phyloP scores from a whole-genome alignment of 2,888 invertebrate species.

The Stictocephala bisonia region DNA sequence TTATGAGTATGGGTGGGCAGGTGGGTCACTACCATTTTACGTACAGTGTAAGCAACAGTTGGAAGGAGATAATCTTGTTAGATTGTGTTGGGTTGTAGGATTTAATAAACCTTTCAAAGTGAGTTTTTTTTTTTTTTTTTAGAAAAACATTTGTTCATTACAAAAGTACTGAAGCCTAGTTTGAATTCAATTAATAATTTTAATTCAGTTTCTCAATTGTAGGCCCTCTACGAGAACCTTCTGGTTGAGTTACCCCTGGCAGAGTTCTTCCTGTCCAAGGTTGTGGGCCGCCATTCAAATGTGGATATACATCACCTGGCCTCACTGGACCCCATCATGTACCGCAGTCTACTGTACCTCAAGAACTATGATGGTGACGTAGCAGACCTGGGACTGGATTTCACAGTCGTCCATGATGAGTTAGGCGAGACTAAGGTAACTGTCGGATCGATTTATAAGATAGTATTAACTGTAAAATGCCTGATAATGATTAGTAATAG shows the following conservation, averaged over 20 bases:
- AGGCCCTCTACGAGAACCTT: constrained; percentile 95
- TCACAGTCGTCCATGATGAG: constrained; percentile 90
- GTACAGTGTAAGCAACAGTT: too few species aligned
- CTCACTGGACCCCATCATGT: constrained; percentile 91
- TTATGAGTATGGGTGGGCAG: too few species aligned
- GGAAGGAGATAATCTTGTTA: too few species aligned
- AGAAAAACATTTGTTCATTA: not conserved
- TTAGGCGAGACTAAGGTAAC: constrained; percentile 85
- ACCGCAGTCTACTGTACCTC: constrained; percentile 88
- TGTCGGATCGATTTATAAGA: constrained; percentile 27
- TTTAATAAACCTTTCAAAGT: too few species aligned
- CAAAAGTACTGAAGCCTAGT: not conserved
- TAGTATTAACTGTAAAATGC: not conserved
- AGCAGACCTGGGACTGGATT: constrained; percentile 89
- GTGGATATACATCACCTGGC: constrained; percentile 93
- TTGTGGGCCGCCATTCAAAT: constrained; percentile 80
- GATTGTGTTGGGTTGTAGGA: too few species aligned
- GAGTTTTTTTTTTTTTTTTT: constrained; percentile 45
- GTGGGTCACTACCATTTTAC: too few species aligned
- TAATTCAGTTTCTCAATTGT: constrained; percentile 54
- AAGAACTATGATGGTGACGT: constrained; percentile 90
- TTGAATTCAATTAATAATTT: not conserved
- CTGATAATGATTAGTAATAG: too few species aligned
- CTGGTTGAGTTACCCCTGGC: constrained; percentile 95
- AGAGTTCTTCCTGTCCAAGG: constrained; percentile 92